Conservation (phyloP, 2,113 vertebrate genomes). For the Atherinomorus stipes region DNA sequence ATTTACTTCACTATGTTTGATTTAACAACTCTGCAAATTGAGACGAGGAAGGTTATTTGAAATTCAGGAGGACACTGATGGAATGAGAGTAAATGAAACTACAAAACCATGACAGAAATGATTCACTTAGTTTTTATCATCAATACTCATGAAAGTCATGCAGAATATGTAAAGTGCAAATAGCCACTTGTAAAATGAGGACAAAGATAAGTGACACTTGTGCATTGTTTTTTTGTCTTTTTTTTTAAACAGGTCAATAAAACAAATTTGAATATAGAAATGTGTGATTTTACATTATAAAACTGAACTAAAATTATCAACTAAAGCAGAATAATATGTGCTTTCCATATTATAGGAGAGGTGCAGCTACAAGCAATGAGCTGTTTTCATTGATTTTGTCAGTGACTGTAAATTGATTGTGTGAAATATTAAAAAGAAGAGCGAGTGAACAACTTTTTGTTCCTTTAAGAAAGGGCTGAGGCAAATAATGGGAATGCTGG, state of each 20-base stretch:
- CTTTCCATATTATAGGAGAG: neutral
- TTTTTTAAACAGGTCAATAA: too few relatives aligned
- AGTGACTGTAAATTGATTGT: conserved; percentile 7
- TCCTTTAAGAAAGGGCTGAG: neutral
- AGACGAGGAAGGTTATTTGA: conserved; percentile 2
- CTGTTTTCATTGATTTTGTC: conserved; percentile 1
- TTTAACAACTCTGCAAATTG: conserved; percentile 18
- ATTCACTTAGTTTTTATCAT: conserved; percentile 4
- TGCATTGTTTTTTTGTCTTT: too few relatives aligned
- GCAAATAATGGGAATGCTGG: neutral
- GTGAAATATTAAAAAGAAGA: conserved; percentile 17
- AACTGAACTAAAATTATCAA: neutral
- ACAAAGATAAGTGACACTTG: too few relatives aligned
- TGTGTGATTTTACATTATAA: too few relatives aligned
- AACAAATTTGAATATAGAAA: too few relatives aligned
- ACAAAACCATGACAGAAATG: conserved; percentile 4
- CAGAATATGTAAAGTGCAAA: neutral
- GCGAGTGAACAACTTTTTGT: conserved; percentile 9
- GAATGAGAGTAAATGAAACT: neutral
- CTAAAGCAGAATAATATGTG: neutral
- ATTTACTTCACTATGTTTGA: conserved; percentile 13
- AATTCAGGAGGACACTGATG: neutral
- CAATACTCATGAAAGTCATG: neutral
- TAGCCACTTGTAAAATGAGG: too few relatives aligned
- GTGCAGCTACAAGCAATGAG: neutral